Conservation (phyloP, 1,140 invertebrate genomes). For the Drosophila setifemur region DNA sequence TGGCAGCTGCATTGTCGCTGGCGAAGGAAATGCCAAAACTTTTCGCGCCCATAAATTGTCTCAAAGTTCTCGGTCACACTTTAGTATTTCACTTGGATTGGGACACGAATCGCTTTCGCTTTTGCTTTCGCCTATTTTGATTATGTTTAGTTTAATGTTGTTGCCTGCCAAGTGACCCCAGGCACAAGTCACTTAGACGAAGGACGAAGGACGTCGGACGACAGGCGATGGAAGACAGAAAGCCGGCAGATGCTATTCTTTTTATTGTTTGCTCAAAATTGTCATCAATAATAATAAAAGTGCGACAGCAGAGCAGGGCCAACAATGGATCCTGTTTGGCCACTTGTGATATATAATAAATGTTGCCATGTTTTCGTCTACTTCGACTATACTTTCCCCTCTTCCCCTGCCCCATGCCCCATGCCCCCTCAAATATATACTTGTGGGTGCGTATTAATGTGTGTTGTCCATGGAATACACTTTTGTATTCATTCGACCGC, state of each 20-base stretch:
- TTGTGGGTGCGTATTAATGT: constrained; percentile 47
- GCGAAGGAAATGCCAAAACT: constrained; percentile 58
- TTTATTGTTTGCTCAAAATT: constrained; percentile 79
- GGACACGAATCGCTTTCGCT: constrained; percentile 17
- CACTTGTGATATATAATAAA: constrained; percentile 76
- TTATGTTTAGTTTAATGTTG: constrained; percentile 54
- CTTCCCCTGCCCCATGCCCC: constrained; percentile 6
- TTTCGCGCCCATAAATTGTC: constrained; percentile 54
- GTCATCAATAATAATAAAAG: constrained; percentile 81
- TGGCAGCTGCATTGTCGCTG: constrained; percentile 55
- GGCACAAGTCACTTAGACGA: constrained; percentile 38
- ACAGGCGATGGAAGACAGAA: constrained; percentile 22
- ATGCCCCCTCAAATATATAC: too few species aligned
- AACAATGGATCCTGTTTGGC: constrained; percentile 53
- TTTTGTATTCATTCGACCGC: constrained; percentile 76
- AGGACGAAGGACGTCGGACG: background rate
- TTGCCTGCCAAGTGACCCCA: constrained; percentile 37
- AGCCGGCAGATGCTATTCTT: constrained; percentile 48
- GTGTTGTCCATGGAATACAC: constrained; percentile 73
- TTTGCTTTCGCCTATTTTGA: constrained; percentile 43
- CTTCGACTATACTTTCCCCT: background rate
- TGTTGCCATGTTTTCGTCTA: constrained; percentile 55
- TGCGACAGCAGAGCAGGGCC: constrained; percentile 29
- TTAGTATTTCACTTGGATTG: constrained; percentile 7
- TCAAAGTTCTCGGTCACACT: constrained; percentile 51